Evolutionary conservation across 2,113 vertebrate genomes (phyloP), one percentile per base, ranked within the genome.

Genomic region (Hemiprocne comata): DNA sequence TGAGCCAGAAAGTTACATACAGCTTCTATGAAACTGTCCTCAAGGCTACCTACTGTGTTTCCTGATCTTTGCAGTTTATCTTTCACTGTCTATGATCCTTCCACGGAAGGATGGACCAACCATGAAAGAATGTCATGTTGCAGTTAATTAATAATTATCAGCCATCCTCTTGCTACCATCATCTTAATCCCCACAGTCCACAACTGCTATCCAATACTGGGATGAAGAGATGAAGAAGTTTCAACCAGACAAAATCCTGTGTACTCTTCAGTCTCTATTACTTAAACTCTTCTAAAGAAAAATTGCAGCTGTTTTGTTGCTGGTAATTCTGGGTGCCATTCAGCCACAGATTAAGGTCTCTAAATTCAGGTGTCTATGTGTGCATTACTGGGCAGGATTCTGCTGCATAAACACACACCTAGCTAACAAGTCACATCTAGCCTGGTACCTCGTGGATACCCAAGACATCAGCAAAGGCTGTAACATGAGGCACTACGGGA

Each of bases 11-110:
- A 89, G 85, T 93, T 90, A 36, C 51, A 71, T 65, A 36, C 23
- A 61, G n/a, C 87, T 94, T 86, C 73, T 90, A 84, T 93, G 51
- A 93, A 81, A 69, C 62, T 61, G 61, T 72, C 89, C 85, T 93
- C 84, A 57, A 71, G 77, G n/a, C 75, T 83, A 50, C 67, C 75
- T 67, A 33, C 66, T 61, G 62, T 17, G 28, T 33, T 89, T 75
- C 65, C 66, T 92, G 62, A 82, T 89, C 57, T 78, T 71, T 61
- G 9, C 72, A 91, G 50, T 51, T 77, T 78, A 25, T 66, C 38
- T 85, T 90, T 87, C 62, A 81, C n/a, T 71, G 73, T 14, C 75
- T 93, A n/a, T 44, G 62, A 95, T 85, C 62, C 82, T 42, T 25
- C n/a, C 42, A 53, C 17, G 77, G 75, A 69, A 85, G 42, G 50